phyloP scores from a whole-genome alignment of 2,797 vertebrate genomes.

The Hapalemur alaotrensis region DNA sequence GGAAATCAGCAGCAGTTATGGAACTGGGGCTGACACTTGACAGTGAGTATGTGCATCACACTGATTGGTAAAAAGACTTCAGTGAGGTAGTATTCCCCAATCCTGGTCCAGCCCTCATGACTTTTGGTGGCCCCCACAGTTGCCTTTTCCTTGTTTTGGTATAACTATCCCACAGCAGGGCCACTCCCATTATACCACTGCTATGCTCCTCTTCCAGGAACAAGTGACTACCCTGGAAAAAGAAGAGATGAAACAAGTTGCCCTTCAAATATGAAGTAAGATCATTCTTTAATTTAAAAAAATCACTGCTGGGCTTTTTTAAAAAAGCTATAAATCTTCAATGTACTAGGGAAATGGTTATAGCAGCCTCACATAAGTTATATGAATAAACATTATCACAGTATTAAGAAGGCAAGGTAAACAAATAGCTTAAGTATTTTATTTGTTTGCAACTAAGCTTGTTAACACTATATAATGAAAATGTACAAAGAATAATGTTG shows the following conservation, averaged over 20 bases:
- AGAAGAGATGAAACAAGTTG: constrained; percentile 44
- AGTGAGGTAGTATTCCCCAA: background rate
- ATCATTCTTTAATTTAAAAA: constrained; percentile 64
- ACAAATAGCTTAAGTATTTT: constrained; percentile 83
- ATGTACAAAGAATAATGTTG: constrained; percentile 83
- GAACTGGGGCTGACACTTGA: background rate
- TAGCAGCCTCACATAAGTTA: constrained; percentile 43
- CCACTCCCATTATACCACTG: background rate
- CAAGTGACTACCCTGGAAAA: constrained; percentile 14
- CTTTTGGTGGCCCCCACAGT: background rate
- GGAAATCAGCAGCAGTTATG: background rate
- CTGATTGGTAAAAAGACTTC: background rate
- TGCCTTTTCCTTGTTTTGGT: background rate
- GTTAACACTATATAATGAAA: constrained; percentile 84
- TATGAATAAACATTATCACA: constrained; percentile 64
- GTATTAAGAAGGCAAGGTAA: constrained; percentile 79
- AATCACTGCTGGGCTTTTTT: background rate
- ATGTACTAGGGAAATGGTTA: constrained; percentile 34
- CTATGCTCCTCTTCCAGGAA: constrained; percentile 36
- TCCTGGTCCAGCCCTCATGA: background rate
- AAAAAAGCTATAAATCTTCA: constrained; percentile 29
- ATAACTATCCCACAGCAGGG: background rate
- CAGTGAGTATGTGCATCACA: background rate
- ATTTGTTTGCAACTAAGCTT: constrained; percentile 83
- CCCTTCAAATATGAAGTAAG: constrained; percentile 47